Conservation (phyloP, 2,888 invertebrate genomes). For the Chymomyza fuscimana region DNA sequence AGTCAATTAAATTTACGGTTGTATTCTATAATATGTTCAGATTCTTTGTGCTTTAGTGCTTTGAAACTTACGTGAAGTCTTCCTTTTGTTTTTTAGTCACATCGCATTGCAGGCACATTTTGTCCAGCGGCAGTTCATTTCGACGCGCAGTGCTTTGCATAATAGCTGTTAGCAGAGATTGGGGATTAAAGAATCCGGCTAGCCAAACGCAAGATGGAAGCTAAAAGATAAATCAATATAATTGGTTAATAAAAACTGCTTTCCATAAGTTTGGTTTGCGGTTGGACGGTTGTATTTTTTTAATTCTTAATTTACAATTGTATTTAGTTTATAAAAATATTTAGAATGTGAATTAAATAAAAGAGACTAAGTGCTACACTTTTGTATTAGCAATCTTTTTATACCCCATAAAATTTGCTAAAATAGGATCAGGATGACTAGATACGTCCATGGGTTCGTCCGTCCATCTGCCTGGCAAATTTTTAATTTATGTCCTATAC, state of each 20-base stretch:
- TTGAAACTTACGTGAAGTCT: constrained; percentile 89
- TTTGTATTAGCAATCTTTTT: too few species aligned
- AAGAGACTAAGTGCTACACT: too few species aligned
- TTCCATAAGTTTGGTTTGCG: too few species aligned
- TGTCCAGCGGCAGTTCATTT: constrained; percentile 95
- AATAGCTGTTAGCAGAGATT: constrained; percentile 96
- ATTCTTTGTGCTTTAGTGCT: constrained; percentile 5
- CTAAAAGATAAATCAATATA: constrained; percentile 79
- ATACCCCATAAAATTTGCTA: too few species aligned
- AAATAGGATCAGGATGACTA: too few species aligned
- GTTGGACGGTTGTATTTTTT: too few species aligned
- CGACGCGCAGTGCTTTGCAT: constrained; percentile 98
- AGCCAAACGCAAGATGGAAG: constrained; percentile 96
- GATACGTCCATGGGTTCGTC: too few species aligned
- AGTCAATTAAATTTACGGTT: constrained; percentile 54
- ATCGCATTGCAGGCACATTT: constrained; percentile 98
- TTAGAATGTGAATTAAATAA: too few species aligned
- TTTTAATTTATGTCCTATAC: too few species aligned
- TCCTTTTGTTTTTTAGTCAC: constrained; percentile 98
- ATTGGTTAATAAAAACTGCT: neutral
- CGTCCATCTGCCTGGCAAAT: too few species aligned
- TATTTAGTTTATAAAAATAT: too few species aligned
- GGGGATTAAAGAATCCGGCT: constrained; percentile 98
- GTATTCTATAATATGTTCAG: constrained; percentile 20
- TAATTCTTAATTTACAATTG: too few species aligned